These are phyloP conservation scores for Nothocercus julius DNA, from an alignment of 2,113 vertebrate species.

Conservation along the genomic window DNA sequence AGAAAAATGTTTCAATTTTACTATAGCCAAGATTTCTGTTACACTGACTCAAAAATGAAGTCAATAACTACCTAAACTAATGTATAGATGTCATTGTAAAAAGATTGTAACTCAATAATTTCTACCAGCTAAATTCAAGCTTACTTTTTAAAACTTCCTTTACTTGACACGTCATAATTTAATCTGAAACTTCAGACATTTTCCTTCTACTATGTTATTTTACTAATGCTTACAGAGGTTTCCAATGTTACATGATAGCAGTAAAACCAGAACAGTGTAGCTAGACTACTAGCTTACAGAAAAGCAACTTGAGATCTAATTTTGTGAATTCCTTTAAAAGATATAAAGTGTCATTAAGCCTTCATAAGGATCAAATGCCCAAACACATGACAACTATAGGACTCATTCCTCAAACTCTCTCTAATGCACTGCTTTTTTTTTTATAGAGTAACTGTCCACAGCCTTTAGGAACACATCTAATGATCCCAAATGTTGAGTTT, in stretches of 20 bases:
- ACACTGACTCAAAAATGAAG: background rate
- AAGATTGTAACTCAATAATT: background rate
- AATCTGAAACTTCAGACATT: background rate
- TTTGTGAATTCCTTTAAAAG: background rate
- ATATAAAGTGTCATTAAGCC: background rate
- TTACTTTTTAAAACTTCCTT: background rate
- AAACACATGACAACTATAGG: background rate
- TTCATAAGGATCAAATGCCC: background rate
- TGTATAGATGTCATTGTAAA: background rate
- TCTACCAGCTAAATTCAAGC: background rate
- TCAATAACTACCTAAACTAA: background rate
- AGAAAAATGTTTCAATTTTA: slow-evolving; percentile 4
- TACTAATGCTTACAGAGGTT: background rate
- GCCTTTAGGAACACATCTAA: background rate
- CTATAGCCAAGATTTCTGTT: background rate
- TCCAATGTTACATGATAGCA: background rate
- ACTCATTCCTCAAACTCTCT: background rate
- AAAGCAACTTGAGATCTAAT: background rate
- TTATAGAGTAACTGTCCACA: background rate
- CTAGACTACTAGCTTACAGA: background rate
- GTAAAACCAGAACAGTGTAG: background rate
- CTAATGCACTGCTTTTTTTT: background rate
- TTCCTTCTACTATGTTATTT: background rate
- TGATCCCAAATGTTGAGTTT: background rate
- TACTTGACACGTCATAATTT: background rate